phyloP scores from a whole-genome alignment of 35 echinoderm and acorn worm genomes.

The Diadema setosum region DNA sequence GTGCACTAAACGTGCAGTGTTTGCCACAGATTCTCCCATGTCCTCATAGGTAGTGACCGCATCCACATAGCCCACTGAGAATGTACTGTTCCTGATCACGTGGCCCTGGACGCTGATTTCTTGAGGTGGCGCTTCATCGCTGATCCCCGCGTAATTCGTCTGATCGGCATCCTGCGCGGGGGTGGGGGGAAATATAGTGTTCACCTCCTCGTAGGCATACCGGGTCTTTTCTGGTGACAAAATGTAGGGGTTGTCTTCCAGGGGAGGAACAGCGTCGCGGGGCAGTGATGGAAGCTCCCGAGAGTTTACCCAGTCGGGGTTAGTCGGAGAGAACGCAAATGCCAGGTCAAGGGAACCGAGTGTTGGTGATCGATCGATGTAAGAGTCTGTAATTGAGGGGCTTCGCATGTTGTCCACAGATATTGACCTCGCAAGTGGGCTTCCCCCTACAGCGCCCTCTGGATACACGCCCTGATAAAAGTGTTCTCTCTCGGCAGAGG shows the following conservation, averaged over 20 bases:
- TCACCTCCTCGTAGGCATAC: constrained; percentile 13
- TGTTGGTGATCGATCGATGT: constrained; percentile 49
- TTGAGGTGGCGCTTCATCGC: not conserved
- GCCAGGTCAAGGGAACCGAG: constrained; percentile 79
- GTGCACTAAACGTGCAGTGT: not conserved
- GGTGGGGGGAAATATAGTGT: not conserved
- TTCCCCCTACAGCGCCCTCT: not conserved
- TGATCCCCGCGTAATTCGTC: not conserved
- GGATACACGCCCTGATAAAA: constrained; percentile 2
- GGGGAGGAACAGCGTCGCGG: not conserved
- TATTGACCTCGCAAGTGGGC: constrained; percentile 9
- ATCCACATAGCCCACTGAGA: not conserved
- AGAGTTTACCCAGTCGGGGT: constrained; percentile 51
- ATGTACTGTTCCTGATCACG: not conserved
- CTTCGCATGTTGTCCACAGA: constrained; percentile 1
- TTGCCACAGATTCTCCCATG: not conserved
- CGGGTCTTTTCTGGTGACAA: not conserved
- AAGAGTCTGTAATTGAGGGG: constrained; percentile 17
- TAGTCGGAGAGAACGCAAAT: not conserved
- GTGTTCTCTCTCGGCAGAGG: constrained; percentile 39
- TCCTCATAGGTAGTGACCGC: not conserved
- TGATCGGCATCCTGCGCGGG: not conserved
- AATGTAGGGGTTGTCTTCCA: constrained; percentile 53
- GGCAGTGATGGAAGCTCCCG: constrained; percentile 65
- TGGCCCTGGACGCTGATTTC: not conserved